phyloP scores from a whole-genome alignment of 2,888 invertebrate genomes.

The Cyaniris semiargus region DNA sequence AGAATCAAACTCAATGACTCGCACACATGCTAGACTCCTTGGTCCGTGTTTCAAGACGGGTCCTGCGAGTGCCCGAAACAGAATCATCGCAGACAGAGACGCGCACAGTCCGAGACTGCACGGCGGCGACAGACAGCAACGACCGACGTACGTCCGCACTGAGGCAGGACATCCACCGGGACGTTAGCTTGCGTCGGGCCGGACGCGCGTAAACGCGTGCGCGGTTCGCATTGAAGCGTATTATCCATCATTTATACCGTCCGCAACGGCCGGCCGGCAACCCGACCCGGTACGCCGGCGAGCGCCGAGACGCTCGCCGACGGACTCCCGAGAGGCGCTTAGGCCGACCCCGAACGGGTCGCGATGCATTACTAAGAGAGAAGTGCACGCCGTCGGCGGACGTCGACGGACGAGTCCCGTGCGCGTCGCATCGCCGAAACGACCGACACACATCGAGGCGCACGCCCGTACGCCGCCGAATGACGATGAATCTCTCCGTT shows the following conservation, averaged over 20 bases:
- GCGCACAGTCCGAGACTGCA: slow-evolving; percentile 54
- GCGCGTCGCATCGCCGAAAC: slow-evolving; percentile 43
- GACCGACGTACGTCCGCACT: slow-evolving; percentile 50
- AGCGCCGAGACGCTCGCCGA: slow-evolving; percentile 34
- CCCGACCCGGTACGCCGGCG: slow-evolving; percentile 45
- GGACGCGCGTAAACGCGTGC: slow-evolving; percentile 44
- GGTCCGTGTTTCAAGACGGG: slow-evolving; percentile 83
- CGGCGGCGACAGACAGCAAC: slow-evolving; percentile 47
- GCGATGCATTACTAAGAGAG: slow-evolving; percentile 75
- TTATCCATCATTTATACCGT: slow-evolving; percentile 40
- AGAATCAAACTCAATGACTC: slow-evolving; percentile 84
- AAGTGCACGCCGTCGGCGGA: slow-evolving; percentile 55
- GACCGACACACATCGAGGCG: slow-evolving; percentile 43
- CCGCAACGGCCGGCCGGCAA: slow-evolving; percentile 43
- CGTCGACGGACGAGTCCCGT: slow-evolving; percentile 47
- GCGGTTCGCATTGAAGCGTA: slow-evolving; percentile 42
- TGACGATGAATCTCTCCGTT: slow-evolving; percentile 65
- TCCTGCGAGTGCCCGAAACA: slow-evolving; percentile 77
- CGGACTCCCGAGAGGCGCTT: slow-evolving; percentile 55
- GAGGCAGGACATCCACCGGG: slow-evolving; percentile 51
- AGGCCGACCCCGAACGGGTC: slow-evolving; percentile 73
- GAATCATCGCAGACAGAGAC: slow-evolving; percentile 62
- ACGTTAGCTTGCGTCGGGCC: slow-evolving; percentile 52
- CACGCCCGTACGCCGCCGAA: slow-evolving; percentile 49
- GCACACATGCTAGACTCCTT: slow-evolving; percentile 80